A percentile compares a stretch with the other conserved stretches of the same genome.
Evolutionary conservation across 1,140 invertebrate species (phyloP).

Genomic region (Steinernema khuongi): DNA sequence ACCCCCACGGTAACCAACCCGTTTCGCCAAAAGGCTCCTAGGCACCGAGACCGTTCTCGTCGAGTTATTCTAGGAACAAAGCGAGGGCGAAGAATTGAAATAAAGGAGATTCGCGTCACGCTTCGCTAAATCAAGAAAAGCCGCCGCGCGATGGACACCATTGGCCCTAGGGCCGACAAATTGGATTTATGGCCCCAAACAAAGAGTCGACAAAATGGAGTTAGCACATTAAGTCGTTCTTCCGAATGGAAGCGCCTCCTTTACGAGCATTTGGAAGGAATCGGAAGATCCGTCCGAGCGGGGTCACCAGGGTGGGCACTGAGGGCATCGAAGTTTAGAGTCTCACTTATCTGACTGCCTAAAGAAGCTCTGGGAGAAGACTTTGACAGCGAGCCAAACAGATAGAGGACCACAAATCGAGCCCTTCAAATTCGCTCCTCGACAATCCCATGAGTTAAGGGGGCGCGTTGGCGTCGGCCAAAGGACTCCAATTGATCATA

Average conservation of each 20-base stretch:
- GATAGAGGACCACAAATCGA: no score
- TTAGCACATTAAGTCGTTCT: conserved; percentile 7
- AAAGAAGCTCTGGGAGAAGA: no score
- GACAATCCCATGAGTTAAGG: no score
- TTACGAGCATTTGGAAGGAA: background rate
- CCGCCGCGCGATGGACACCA: background rate
- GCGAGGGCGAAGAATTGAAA: background rate
- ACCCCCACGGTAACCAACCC: no score
- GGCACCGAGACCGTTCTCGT: background rate
- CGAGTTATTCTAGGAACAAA: background rate
- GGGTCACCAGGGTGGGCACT: no score
- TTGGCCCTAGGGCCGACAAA: conserved; percentile 1
- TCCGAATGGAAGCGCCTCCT: background rate
- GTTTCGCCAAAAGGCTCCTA: no score
- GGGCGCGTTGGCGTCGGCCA: no score
- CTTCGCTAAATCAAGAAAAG: conserved; percentile 11
- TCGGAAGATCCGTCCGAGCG: background rate
- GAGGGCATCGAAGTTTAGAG: no score
- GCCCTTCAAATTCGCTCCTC: no score
- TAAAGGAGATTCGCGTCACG: conserved; percentile 8
- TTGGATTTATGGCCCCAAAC: conserved; percentile 14
- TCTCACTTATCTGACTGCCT: background rate
- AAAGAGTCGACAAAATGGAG: conserved; percentile 15
- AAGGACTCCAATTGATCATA: conserved; percentile 13
- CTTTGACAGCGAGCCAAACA: no score